These are phyloP conservation scores for Tribolium madens DNA, from an alignment of 1,140 invertebrate species.

Conservation along the genomic window DNA sequence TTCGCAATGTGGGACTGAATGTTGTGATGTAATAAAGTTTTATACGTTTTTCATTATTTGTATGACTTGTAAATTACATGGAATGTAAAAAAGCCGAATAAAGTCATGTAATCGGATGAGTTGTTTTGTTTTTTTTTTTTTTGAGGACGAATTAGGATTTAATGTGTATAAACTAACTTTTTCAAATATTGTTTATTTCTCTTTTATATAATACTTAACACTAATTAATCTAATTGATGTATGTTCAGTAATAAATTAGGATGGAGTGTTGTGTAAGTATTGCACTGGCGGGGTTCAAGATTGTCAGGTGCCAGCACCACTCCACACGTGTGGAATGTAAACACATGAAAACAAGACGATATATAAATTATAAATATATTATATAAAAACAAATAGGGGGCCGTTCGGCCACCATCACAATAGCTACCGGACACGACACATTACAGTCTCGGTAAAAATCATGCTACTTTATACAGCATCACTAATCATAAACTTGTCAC, in stretches of 20 bases:
- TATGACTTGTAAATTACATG: slow-evolving; percentile 27
- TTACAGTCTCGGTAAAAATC: slow-evolving; percentile 61
- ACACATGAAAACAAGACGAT: slow-evolving; percentile 64
- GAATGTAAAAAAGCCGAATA: slow-evolving; percentile 10
- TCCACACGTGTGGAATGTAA: slow-evolving; percentile 63
- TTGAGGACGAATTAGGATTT: neutral
- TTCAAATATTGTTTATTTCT: slow-evolving; percentile 59
- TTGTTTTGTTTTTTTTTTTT: neutral
- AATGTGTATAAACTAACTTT: slow-evolving; percentile 40
- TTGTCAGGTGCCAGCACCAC: slow-evolving; percentile 62
- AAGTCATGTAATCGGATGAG: neutral
- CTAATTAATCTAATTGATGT: slow-evolving; percentile 61
- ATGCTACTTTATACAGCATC: slow-evolving; percentile 59
- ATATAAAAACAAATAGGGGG: slow-evolving; percentile 61
- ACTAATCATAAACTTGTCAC: slow-evolving; percentile 52
- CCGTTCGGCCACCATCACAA: slow-evolving; percentile 60
- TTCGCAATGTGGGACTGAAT: slow-evolving; percentile 17
- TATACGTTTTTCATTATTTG: slow-evolving; percentile 31
- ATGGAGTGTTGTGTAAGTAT: slow-evolving; percentile 62
- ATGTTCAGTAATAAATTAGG: slow-evolving; percentile 64
- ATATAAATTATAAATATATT: slow-evolving; percentile 66
- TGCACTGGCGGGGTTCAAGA: slow-evolving; percentile 63
- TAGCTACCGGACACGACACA: slow-evolving; percentile 62
- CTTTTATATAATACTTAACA: slow-evolving; percentile 64
- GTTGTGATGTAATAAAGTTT: slow-evolving; percentile 20